Evolutionary conservation across 2,113 vertebrate species (phyloP), one percentile per base, ranked within the genome.

Genomic region (Indri indri): DNA sequence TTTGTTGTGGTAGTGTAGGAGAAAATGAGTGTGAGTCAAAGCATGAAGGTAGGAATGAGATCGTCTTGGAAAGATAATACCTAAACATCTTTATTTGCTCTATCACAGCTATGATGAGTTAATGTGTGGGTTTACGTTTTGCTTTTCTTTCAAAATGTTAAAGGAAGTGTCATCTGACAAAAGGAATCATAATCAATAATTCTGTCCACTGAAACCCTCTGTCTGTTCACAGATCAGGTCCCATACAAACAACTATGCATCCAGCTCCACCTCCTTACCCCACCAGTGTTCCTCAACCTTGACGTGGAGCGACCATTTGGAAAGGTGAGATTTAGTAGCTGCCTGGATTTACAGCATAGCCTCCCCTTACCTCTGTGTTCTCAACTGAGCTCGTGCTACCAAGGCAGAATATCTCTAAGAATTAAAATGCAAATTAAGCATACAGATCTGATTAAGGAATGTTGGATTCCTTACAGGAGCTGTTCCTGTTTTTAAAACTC

Each of bases 221-320:
- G 77, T 97, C 96, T 97, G 40, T 98, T 88, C 82, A 90, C 96
- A 97, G 97, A 97, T 97, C 87, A 84, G 86, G 52, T 54, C 74
- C 57, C 89, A 77, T 65, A 57, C 89, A 93, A 97, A 95, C 90
- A 94, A 27, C 93, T 94, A 71, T 34, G 89, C 86, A 8, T 81
- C 96, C 91, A 95, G 93, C 34, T 97, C 94, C 65, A 92, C 63
- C 25, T 93, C 93, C 42, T 54, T 93, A 57, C 95, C 94, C 88
- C 83, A 88, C 63, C 96, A 70, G 70, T 89, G 86, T 22, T 94
- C 97, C 91, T 97, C 98, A 70, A 59, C 87, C 65, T 71, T 93
- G 87, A 93, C 85, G 91, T 95, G 89, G 45, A 98, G 79, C 61
- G 95, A 97, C 86, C 80, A 57, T 23, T 80, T 90, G 63, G 86